Base-by-base conservation (phyloP, 2,797 vertebrate species). In the Cossypha dichroa region DNA sequence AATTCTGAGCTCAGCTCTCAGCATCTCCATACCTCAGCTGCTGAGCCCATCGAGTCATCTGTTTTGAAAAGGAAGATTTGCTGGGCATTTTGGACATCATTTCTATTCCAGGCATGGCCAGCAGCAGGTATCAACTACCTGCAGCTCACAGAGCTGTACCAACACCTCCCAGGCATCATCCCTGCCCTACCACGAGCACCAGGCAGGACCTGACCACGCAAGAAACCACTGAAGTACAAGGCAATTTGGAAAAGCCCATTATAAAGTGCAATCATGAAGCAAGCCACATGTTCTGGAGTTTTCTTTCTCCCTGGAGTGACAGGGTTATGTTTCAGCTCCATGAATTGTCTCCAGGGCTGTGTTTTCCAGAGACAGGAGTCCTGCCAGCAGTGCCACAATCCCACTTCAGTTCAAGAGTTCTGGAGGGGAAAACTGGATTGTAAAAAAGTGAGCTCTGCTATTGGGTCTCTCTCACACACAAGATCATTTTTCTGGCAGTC, bases 21-120 rank as follows among this genome's bases (percentile, higher is more conserved):
- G 29, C 21, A 14, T 18, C 63, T 81, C 86, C 49, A 41, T 5
- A 17, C 21, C 38, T 80, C 58, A 48, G 64, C 26, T 40, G 18
- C 19, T 40, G 29, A 88, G 20, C 31, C 52, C 33, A 13, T 3
- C 0, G 0, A 26, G 11, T 4, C 2, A 34, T 31, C 31, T 13
- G 6, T 5, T 59, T 55, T 6, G 14, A 31, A 64, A 49, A 73
- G 13, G 11, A 48, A 45, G 14, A 9, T 11, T 38, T 73, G 36
- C 43, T 59, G 60, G 56, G 7, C 8, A 34, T 34, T 90, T 11
- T 23, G 49, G 60, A 46, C 23, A 40, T 11, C 3, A 15, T 25
- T 64, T 62, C 67, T 43, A 21, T 1, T 22, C 25, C 49, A 29
- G 60, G 25, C 34, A 41, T 15, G 13, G 56, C 13, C 68, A 78